A percentile compares a stretch with the other conserved stretches of the same genome.
phyloP scores from a whole-genome alignment of 2,888 invertebrate species.

The Polyommatus icarus region DNA sequence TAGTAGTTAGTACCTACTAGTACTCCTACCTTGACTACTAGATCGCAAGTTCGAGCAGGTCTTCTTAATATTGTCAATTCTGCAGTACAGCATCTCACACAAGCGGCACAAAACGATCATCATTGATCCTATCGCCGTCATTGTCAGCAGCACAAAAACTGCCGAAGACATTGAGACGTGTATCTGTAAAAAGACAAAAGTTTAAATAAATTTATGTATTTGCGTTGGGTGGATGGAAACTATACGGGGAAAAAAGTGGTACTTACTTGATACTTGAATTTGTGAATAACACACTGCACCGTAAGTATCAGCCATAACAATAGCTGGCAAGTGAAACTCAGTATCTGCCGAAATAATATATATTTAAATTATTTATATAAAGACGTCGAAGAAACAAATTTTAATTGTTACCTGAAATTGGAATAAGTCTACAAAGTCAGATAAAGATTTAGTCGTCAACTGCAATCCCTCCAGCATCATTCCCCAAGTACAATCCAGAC shows the following conservation, averaged over 20 bases:
- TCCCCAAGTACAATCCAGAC: constrained; percentile 28
- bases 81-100: background rate
- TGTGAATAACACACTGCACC: constrained; percentile 53
- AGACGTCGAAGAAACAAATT: background rate
- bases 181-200: background rate
- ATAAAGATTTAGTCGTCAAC: constrained; percentile 49
- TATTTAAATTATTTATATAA: background rate
- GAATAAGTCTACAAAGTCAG: constrained; percentile 49
- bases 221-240: background rate
- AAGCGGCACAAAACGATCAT: background rate
- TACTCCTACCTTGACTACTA: constrained; percentile 42
- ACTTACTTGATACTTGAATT: constrained; percentile 54
- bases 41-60: constrained; percentile 43
- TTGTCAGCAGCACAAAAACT: background rate
- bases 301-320: constrained; percentile 52
- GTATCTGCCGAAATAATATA: background rate
- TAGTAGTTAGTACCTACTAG: background rate
- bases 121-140: background rate
- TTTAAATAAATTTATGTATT: background rate
- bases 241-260: background rate
- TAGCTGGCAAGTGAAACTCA: constrained; percentile 49
- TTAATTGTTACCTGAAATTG: constrained; percentile 40
- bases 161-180: background rate
- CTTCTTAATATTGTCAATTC: background rate
- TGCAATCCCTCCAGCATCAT: constrained; percentile 43